Evolutionary conservation across 2,888 invertebrate species (phyloP).

Genomic region (Sipha maydis): DNA sequence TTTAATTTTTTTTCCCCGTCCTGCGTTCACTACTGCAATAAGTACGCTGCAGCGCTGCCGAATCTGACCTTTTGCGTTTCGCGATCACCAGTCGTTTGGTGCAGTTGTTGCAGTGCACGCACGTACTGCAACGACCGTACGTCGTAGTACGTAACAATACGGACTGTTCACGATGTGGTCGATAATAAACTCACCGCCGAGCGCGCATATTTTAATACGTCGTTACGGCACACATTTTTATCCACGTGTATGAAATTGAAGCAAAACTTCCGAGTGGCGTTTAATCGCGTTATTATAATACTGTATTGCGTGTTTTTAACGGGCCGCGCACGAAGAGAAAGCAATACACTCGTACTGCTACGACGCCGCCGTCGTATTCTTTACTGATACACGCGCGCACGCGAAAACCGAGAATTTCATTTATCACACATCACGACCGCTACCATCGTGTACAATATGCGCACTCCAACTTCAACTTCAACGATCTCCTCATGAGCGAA

Average conservation of each 20-base stretch:
- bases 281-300: background rate
- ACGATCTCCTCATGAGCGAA: too few species aligned
- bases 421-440: background rate
- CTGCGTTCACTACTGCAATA: too few species aligned
- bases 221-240: too few species aligned
- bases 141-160: background rate
- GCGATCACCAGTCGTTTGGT: too few species aligned
- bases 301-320: background rate
- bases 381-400: background rate
- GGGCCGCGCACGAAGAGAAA: background rate
- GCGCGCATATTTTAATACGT: background rate
- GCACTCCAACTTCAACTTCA: too few species aligned
- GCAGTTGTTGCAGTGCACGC: background rate
- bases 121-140: too few species aligned
- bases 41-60: too few species aligned
- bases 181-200: background rate
- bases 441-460: too few species aligned
- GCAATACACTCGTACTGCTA: background rate
- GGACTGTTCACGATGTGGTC: too few species aligned
- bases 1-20: too few species aligned
- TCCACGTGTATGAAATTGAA: background rate
- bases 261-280: background rate
- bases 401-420: background rate
- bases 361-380: background rate
- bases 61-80: too few species aligned